Evolutionary conservation across 37 sponge, comb jelly and placozoan species (phyloP).

Genomic region (Haliclona indistincta): DNA sequence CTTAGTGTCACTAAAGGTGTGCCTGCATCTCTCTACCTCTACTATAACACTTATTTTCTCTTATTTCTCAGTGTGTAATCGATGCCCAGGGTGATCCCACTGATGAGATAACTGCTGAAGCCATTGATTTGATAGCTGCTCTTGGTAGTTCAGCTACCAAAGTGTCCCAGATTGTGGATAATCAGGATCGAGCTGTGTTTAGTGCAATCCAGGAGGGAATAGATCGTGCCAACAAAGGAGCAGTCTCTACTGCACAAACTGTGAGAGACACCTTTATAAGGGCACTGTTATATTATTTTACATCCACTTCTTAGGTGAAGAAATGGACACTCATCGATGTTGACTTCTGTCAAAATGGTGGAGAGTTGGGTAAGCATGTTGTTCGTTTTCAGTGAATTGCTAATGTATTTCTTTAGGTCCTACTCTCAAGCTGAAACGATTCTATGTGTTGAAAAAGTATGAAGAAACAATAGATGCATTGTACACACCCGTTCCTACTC

Average conservation of each 20-base stretch:
- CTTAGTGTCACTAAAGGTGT: slow-evolving; percentile 69
- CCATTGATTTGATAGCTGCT: slow-evolving; percentile 8
- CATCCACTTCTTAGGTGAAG: slow-evolving; percentile 37
- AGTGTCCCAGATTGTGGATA: slow-evolving; percentile 62
- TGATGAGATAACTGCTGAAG: slow-evolving; percentile 53
- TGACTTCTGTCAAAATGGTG: slow-evolving; percentile 80
- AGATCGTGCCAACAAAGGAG: slow-evolving; percentile 52
- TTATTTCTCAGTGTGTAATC: slow-evolving; percentile 47
- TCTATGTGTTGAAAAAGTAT: slow-evolving; percentile 60
- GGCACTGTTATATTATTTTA: background rate
- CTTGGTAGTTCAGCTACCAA: slow-evolving; percentile 46
- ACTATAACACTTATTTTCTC: background rate
- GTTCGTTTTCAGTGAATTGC: no score
- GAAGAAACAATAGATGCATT: slow-evolving; percentile 59
- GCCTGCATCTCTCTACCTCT: no score
- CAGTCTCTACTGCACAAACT: slow-evolving; percentile 67
- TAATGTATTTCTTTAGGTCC: slow-evolving; percentile 61
- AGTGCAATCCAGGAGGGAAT: slow-evolving; percentile 78
- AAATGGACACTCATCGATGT: slow-evolving; percentile 69
- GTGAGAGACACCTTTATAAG: slow-evolving; percentile 13
- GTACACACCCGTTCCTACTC: no score
- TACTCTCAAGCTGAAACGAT: slow-evolving; percentile 77
- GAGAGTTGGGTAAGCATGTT: slow-evolving; percentile 67
- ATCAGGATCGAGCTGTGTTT: slow-evolving; percentile 53
- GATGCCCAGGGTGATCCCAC: slow-evolving; percentile 56